Base-by-base conservation (phyloP, 2,797 vertebrate species). In the Chloroceryle inda region DNA sequence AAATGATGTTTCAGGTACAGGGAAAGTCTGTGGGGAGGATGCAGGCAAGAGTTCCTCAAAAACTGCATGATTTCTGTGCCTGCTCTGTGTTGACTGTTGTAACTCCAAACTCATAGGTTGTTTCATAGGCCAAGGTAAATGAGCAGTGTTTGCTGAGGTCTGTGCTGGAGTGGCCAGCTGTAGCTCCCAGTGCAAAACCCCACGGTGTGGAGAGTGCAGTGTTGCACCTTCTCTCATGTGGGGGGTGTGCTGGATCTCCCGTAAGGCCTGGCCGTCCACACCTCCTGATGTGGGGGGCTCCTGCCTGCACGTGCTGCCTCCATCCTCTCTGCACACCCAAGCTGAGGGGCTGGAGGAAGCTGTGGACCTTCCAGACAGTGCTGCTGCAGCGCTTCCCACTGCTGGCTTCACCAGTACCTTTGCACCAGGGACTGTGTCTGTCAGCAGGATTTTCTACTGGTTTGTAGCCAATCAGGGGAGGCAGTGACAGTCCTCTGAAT, bases 181-280 rank as follows among this genome's bases (percentile, higher is more conserved):
- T 42, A 31, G 67, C 73, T n/a, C 27, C 38, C 0, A 0, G 1
- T 26, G 42, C 0, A 0, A 67, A 87, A 38, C 68, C 35, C 58
- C 58, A 27, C 0, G 5, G 66, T 49, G 33, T 53, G 24, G 55
- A 52, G 56, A 9, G 63, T 1, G 2, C 56, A 59, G 38, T 0
- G 0, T 31, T 40, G 69, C 2, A 2, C 29, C 37, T 62, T 73
- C 23, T 62, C 50, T 62, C 0, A 0, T 0, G 0, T 42, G 44
- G 35, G 33, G 67, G 38, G 2, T 49, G 38, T 42, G 29, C 20
- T n/a, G 15, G 53, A 3, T 21, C 47, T 89, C 37, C 66, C 8
- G 15, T 33, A 53, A 71, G 47, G 24, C 42, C 55, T 76, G 40
- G 17, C 45, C 31, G 15, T 37, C 56, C 1, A 1, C 12, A 4